Evolutionary conservation across 2,113 vertebrate species (phyloP), one percentile per base, ranked within the genome.

Genomic region (Takifugu flavidus): DNA sequence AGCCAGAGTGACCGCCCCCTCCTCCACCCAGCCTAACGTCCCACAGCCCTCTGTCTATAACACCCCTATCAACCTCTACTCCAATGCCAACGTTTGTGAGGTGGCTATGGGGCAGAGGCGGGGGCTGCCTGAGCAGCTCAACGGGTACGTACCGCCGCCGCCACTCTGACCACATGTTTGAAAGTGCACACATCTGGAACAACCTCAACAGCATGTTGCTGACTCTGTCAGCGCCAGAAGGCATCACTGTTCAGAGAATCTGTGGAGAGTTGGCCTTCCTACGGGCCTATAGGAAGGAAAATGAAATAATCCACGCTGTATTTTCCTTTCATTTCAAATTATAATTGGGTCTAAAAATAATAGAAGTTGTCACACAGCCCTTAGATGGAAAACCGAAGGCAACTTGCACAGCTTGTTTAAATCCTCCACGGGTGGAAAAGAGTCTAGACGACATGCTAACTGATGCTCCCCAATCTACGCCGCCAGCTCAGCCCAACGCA

Each of bases 61-160:
- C 86, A 88, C 93, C 5, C 84, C 91, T 68, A 91, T 90, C 82
- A 92, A 91, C 84, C 86, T 92, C 65, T 89, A 93, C 87, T 91
- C 92, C 86, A 87, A 86, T 49, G 77, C 85, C 67, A 91, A 92
- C 74, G 89, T 92, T 72, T 92, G 87, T 58, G 95, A 96, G 86
- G 90, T 93, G 84, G 92, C 92, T 7, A 86, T 95, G 84, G 94
- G 94, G 67, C 94, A 94, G 70, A 93, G 88, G 82, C 93, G 95
- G 82, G 93, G 91, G 63, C 90, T 91, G 62, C 89, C 73, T 73
- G 94, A 94, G 73, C 90, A 93, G 71, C 89, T 93, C 78, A 98
- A 98, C 83, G 95, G 95, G 96, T 98, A 95, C 88, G 96, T 96
- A 85, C 74, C 65, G 29, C 65, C 45, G 2, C 55, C 47, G 46